A percentile compares a stretch with the other conserved stretches of the same genome.
Conservation (phyloP, 2,888 invertebrate species). For the Andrena praecox region DNA sequence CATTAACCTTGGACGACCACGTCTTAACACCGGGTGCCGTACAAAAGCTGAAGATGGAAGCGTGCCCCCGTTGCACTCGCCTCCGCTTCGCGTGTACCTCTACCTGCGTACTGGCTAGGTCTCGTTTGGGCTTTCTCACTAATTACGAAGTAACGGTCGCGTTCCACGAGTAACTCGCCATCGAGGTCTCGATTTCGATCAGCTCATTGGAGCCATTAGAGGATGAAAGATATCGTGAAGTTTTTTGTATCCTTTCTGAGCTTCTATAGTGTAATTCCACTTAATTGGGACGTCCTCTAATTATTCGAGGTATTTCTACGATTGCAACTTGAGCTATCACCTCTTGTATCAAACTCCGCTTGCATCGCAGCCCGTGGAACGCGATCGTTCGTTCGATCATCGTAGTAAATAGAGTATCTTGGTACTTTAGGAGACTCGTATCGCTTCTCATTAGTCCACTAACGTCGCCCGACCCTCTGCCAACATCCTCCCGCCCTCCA, state of each 20-base stretch:
- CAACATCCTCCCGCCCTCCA: slow-evolving; percentile 36
- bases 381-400: slow-evolving; percentile 16
- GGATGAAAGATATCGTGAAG: no score
- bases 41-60: slow-evolving; percentile 21
- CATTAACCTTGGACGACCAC: slow-evolving; percentile 62
- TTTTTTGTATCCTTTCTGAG: no score
- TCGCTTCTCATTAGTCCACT: slow-evolving; percentile 71
- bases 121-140: slow-evolving; percentile 38
- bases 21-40: slow-evolving; percentile 43
- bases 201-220: no score
- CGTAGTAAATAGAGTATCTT: slow-evolving; percentile 66
- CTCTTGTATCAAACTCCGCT: slow-evolving; percentile 1
- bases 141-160: slow-evolving; percentile 15
- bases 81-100: slow-evolving; percentile 73
- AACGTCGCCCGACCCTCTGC: slow-evolving; percentile 63
- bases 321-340: no score
- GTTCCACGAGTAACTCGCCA: slow-evolving; percentile 27
- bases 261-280: no score
- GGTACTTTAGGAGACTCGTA: slow-evolving; percentile 65
- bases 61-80: slow-evolving; percentile 47
- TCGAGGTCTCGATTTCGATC: not conserved
- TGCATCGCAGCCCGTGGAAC: slow-evolving; percentile 23
- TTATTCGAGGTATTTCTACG: no score
- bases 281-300: no score
- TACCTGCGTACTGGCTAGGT: slow-evolving; percentile 47